Evolutionary conservation across 2,888 invertebrate genomes (phyloP), one percentile per base, ranked within the genome.

Genomic region (Lacanobia oleracea): DNA sequence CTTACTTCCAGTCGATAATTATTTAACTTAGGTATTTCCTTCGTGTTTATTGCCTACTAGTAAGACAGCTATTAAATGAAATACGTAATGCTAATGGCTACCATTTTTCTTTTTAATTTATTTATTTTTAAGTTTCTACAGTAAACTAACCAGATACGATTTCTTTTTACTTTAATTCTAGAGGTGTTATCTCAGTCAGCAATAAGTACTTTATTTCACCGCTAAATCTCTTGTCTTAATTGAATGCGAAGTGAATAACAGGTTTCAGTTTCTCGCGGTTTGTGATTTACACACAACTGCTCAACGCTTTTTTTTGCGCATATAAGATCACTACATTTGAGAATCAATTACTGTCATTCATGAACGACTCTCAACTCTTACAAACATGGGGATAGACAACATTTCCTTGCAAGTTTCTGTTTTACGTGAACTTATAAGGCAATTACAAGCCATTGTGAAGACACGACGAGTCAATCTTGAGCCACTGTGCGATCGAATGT

Each of bases 391-490:
- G 21, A 60, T 59, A 75, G 51, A 60, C 64, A 57, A 65, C 79
- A 69, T 72, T 69, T 72, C 65, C 69, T 75, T 60, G 14, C 66
- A 61, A 64, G 67, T 61, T 65, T 65, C 54, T 60, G 67, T 68
- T 69, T 71, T 67, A 72, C 64, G 53, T 40, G 70, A 57, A 60
- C 77, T 66, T 82, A 69, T 75, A 82, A 48, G 72, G 81, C 50
- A 77, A 82, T 79, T 82, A 82, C 80, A 72, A 73, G 60, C 60
- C 70, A 74, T 81, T 75, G 71, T 75, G 67, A 56, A 56, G 62
- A 72, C 61, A 63, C 59, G 60, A 80, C 77, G 54, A 80, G 77
- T 82, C 71, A 80, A 82, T 82, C 77, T 67, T 21, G 64, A 43
- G 70, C 53, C 60, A 67, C 56, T 59, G 51, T 50, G 45, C 50